Conservation (phyloP, 2,888 invertebrate genomes). For the Macaria liturata region DNA sequence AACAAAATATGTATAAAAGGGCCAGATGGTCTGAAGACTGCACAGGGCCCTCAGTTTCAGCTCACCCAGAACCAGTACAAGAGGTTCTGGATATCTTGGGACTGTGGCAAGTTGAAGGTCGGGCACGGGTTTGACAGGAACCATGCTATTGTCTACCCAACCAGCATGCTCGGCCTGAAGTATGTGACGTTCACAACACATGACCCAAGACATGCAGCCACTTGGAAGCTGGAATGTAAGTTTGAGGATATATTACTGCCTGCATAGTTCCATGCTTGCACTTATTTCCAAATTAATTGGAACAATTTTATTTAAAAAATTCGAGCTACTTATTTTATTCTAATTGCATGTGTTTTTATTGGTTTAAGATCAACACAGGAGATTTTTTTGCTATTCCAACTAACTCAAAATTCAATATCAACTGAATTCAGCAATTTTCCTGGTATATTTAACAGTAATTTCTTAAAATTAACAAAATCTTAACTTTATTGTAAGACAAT, state of each 20-base stretch:
- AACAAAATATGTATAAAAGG: conserved; percentile 42
- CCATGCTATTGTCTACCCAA: not conserved
- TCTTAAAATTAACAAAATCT: too few relatives aligned
- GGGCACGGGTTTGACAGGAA: conserved; percentile 14
- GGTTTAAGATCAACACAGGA: too few relatives aligned
- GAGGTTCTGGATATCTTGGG: conserved; percentile 79
- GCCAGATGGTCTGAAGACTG: conserved; percentile 2
- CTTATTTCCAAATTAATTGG: too few relatives aligned
- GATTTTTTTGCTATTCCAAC: too few relatives aligned
- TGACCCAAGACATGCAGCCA: conserved; percentile 30
- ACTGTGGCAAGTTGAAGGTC: conserved; percentile 26
- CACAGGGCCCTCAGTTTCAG: conserved; percentile 10
- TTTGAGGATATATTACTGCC: conserved; percentile 12
- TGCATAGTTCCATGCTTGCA: too few relatives aligned
- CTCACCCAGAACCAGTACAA: conserved; percentile 54
- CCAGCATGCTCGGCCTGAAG: conserved; percentile 35
- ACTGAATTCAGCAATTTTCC: too few relatives aligned
- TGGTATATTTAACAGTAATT: too few relatives aligned
- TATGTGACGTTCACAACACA: conserved; percentile 47
- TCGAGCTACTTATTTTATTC: too few relatives aligned
- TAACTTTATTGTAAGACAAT: too few relatives aligned
- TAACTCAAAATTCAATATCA: too few relatives aligned
- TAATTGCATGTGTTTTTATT: too few relatives aligned
- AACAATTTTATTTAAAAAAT: too few relatives aligned
- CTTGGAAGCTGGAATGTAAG: conserved; percentile 60